Evolutionary conservation across 2,888 invertebrate genomes (phyloP).

Genomic region (Polyommatus icarus): DNA sequence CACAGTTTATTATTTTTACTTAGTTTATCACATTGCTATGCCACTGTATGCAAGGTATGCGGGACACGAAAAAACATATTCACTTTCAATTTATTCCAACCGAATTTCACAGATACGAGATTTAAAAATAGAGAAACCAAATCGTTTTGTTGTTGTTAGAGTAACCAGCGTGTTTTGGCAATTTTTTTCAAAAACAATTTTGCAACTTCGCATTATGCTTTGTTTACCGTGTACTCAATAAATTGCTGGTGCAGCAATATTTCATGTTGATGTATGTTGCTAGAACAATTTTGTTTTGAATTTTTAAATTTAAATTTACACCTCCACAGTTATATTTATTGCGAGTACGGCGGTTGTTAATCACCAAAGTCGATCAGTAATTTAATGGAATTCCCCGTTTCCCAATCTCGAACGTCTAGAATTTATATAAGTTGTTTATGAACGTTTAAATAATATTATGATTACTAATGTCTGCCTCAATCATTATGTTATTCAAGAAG

Average conservation of each 20-base stretch:
- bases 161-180: slow-evolving; percentile 7
- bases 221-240: slow-evolving; percentile 31
- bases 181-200: slow-evolving; percentile 26
- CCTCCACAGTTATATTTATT: slow-evolving; percentile 21
- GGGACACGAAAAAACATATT: not conserved
- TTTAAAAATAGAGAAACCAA: not conserved
- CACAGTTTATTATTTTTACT: not conserved
- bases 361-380: slow-evolving; percentile 19
- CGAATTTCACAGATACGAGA: not conserved
- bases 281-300: slow-evolving; percentile 31
- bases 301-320: slow-evolving; percentile 27
- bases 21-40: not conserved
- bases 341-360: slow-evolving; percentile 7
- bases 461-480: not conserved
- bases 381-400: not conserved
- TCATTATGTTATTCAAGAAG: not conserved
- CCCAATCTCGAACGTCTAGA: not conserved
- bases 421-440: not conserved
- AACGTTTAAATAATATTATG: not conserved
- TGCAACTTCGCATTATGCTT: slow-evolving; percentile 25
- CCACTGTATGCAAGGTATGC: not conserved
- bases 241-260: slow-evolving; percentile 30
- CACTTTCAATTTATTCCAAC: not conserved
- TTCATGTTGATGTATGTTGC: slow-evolving; percentile 30
- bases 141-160: slow-evolving; percentile 7